Evolutionary conservation across 2,797 vertebrate species (phyloP).

Genomic region (Microchirus variegatus): DNA sequence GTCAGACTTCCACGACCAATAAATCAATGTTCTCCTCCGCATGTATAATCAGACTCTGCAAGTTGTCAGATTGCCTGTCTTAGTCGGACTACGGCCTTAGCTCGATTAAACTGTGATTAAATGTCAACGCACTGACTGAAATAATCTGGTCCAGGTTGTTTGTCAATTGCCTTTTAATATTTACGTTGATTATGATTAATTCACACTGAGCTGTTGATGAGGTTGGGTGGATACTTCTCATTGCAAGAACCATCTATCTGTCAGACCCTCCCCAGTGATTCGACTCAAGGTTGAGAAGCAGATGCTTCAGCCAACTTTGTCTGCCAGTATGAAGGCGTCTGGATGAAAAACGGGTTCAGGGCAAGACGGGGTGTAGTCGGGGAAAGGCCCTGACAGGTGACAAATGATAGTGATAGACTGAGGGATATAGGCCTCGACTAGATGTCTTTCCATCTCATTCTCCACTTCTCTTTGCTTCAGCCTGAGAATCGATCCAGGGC

Average conservation of each 20-base stretch:
- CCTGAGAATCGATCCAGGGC: constrained; percentile 49
- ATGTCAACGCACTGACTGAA: too few relatives aligned
- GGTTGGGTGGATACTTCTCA: constrained; percentile 7
- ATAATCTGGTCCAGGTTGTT: neutral
- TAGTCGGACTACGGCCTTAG: too few relatives aligned
- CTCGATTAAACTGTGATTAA: too few relatives aligned
- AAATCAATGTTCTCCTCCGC: too few relatives aligned
- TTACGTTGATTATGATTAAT: constrained; percentile 34
- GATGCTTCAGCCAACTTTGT: constrained; percentile 38
- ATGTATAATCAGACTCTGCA: too few relatives aligned
- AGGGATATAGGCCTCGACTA: constrained; percentile 29
- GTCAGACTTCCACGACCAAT: too few relatives aligned
- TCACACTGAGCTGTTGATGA: neutral
- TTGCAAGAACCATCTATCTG: constrained; percentile 33
- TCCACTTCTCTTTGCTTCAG: constrained; percentile 28
- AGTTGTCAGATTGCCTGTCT: too few relatives aligned
- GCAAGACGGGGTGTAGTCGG: constrained; percentile 34
- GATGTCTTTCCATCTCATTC: constrained; percentile 41
- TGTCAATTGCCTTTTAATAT: constrained; percentile 19
- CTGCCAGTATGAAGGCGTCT: constrained; percentile 36
- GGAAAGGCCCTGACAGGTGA: constrained; percentile 54
- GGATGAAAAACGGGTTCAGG: constrained; percentile 47
- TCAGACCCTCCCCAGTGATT: constrained; percentile 41
- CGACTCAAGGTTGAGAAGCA: constrained; percentile 51
- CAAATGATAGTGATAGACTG: constrained; percentile 60